Evolutionary conservation across 2,797 vertebrate species (phyloP), one percentile per base, ranked within the genome.

Genomic region (Crypturellus tataupa): DNA sequence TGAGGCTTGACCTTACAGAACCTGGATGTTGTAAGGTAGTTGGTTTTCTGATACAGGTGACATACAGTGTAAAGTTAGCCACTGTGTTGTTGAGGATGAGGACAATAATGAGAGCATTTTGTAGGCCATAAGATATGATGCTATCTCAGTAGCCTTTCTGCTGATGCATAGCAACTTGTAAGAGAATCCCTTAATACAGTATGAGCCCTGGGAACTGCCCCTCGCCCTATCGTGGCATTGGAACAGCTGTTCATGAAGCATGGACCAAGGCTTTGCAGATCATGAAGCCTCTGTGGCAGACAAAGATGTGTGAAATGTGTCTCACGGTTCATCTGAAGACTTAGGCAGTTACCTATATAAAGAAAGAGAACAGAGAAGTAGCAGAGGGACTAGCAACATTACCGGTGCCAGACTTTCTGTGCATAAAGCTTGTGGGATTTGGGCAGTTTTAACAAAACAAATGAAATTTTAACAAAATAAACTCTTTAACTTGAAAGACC

Each of bases 281-380:
- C 19, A 15, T 7, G 15, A 85, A 14, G 15, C 51, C 0, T 0
- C 58, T 84, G n/a, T 33, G 35, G 47, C 7, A 19, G 31, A 47
- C 46, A 21, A 21, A 47, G 20, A 21, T 44, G 42, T 44, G 17
- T 44, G 42, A 44, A 44, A 44, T 18, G 42, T 44, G 42, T 17
- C 42, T 18, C 42, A 18, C 14, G 17, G 17, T 44, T 11, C 21
- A 47, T 23, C 75, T 78, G 71, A 80, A 60, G 35, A 68, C 12
- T 40, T 85, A 46, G 70, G 27, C 64, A 80, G 55, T 83, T 89
- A 67, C 65, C 83, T 67, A 31, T 85, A 85, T 63, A 55, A 87
- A 70, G 63, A 47, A 64, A 59, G 53, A 64, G 46, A 80, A 33
- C 37, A 67, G 60, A 37, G 29, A 60, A 68, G 8, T 33, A 68